Conservation (phyloP, 1,140 invertebrate genomes). For the Aphis gossypii region DNA sequence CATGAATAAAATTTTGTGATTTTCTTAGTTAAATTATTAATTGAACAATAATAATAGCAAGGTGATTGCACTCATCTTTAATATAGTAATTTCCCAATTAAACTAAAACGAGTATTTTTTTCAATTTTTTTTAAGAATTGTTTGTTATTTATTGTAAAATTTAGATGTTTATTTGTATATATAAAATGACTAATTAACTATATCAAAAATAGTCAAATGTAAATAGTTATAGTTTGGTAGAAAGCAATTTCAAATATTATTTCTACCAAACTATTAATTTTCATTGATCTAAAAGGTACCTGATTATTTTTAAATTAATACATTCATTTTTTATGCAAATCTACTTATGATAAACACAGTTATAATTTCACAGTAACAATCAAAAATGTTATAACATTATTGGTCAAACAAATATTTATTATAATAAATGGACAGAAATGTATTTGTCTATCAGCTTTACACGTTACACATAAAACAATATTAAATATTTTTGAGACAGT, state of each 20-base stretch:
- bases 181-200: neutral
- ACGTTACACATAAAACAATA: constrained; percentile 24
- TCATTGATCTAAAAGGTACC: neutral
- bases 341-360: neutral
- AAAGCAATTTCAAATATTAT: neutral
- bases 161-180: neutral
- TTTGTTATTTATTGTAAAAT: neutral
- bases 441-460: constrained; percentile 35
- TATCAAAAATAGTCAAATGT: neutral
- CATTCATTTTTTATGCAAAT: neutral
- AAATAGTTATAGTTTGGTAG: neutral
- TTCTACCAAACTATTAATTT: neutral
- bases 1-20: neutral
- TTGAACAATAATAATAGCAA: neutral
- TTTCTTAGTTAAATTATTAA: constrained; percentile 15
- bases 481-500: neutral
- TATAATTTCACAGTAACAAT: constrained; percentile 21
- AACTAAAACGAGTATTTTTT: neutral
- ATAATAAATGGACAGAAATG: constrained; percentile 31
- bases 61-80: neutral
- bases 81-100: constrained; percentile 18
- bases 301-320: neutral
- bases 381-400: constrained; percentile 13
- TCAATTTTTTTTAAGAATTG: neutral
- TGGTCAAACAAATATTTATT: constrained; percentile 45